Evolutionary conservation across 2,113 vertebrate species (phyloP), one percentile per base, ranked within the genome.

Genomic region (Bettongia penicillata): DNA sequence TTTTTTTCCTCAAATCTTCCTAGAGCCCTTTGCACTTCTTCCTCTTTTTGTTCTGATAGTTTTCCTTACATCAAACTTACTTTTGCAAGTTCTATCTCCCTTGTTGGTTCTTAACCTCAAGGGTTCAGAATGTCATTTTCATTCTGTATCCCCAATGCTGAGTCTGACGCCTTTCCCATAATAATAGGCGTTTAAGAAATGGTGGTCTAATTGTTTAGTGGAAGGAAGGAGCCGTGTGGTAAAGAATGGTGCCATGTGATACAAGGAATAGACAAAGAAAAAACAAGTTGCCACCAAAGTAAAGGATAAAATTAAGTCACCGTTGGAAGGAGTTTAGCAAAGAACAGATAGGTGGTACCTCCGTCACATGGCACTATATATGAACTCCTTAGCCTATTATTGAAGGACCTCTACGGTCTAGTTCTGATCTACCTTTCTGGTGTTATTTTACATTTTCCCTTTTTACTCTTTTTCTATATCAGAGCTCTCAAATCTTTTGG

Each of bases 171-270:
- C 55, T 77, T n/a, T 77, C 61, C n/a, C 37, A 19, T 77, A 77
- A n/a, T n/a, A 37, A 77, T n/a, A 77, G 31, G 12, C 61, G 19
- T 77, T n/a, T 77, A 37, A 77, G 5, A 77, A 77, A n/a, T 37
- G 31, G 31, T 31, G 11, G 31, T 37, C 31, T 77, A 77, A 77
- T n/a, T 77, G 61, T n/a, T 68, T 37, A n/a, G 14, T n/a, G 16
- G 52, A 94, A 94, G 52, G 91, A 61, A 2, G 23, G 84, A 93
- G 91, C 91, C 95, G 57, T 24, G 89, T 93, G 89, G 52, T 89
- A 53, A 50, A 93, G 55, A 37, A 93, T 14, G 61, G 43, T 90
- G 61, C 61, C 68, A 55, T 52, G 51, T 93, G 93, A 68, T 50
- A n/a, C 23, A 55, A 91, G n/a, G 90, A 91, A 53, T 51, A 93